These are phyloP conservation scores for Drosophila sulfurigaster DNA, from an alignment of 1,140 invertebrate genomes.

Conservation along the genomic window DNA sequence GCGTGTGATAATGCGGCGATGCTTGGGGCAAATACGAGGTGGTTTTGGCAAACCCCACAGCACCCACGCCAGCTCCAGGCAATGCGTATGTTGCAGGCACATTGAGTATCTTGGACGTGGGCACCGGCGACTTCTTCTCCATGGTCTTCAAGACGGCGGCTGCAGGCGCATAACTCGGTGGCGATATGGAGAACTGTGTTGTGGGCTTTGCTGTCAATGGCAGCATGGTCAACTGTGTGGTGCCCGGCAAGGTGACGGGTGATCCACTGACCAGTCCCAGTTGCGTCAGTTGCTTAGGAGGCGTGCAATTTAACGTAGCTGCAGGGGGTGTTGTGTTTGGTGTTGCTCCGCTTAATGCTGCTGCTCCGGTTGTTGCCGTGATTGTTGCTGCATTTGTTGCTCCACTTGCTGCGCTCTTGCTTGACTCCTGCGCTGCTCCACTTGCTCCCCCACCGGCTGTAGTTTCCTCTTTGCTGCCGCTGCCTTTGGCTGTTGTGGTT, in stretches of 20 bases:
- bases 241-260: background rate
- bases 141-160: constrained; percentile 60
- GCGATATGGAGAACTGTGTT: constrained; percentile 37
- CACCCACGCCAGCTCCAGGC: constrained; percentile 43
- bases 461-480: background rate
- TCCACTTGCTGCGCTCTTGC: background rate
- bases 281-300: constrained; percentile 8
- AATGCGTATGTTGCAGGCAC: constrained; percentile 78
- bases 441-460: constrained; percentile 4
- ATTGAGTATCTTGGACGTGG: constrained; percentile 81
- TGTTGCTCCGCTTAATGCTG: background rate
- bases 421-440: background rate
- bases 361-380: background rate
- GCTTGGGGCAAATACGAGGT: constrained; percentile 76
- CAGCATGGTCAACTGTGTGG: constrained; percentile 64
- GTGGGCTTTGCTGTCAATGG: constrained; percentile 65
- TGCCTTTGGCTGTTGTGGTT: constrained; percentile 27
- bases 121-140: constrained; percentile 81
- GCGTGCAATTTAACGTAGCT: background rate
- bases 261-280: background rate
- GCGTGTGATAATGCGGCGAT: constrained; percentile 72
- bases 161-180: constrained; percentile 52
- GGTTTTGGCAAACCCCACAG: constrained; percentile 63
- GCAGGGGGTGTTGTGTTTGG: background rate
- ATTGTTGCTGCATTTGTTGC: background rate